These are phyloP conservation scores for Pachliopta kotzebuea DNA, from an alignment of 2,888 invertebrate species.

Conservation along the genomic window DNA sequence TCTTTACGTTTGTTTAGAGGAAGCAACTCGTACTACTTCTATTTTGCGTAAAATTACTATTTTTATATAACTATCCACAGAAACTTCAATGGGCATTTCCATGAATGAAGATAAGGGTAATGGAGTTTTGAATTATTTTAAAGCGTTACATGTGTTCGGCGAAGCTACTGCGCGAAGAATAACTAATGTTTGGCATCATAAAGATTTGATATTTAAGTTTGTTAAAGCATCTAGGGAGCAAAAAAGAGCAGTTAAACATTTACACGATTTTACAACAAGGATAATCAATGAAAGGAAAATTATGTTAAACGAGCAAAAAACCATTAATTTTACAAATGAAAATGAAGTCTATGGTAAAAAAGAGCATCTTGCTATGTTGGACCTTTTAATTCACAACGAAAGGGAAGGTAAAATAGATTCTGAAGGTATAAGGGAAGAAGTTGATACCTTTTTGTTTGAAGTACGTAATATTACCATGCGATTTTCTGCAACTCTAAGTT, in stretches of 20 bases:
- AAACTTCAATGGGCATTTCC: conserved; percentile 35
- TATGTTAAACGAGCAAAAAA: not conserved
- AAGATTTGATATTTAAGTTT: conserved; percentile 27
- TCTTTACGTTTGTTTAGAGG: too few species aligned
- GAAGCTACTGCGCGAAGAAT: conserved; percentile 26
- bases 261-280: conserved; percentile 33
- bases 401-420: conserved; percentile 79
- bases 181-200: conserved; percentile 31
- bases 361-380: conserved; percentile 81
- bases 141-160: conserved; percentile 31
- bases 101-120: conserved; percentile 30
- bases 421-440: conserved; percentile 83
- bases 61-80: conserved; percentile 20
- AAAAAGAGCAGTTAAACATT: conserved; percentile 27
- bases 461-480: conserved; percentile 48
- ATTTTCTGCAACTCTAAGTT: conserved; percentile 28
- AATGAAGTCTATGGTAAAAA: conserved; percentile 42
- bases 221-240: conserved; percentile 25
- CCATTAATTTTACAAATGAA: not conserved
- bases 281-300: conserved; percentile 33
- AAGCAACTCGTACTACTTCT: too few species aligned
- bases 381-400: conserved; percentile 80
- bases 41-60: not conserved
- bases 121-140: conserved; percentile 32
- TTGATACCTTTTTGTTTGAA: conserved; percentile 87